phyloP scores from a whole-genome alignment of 1,140 invertebrate species.

The Platyura marginata region DNA sequence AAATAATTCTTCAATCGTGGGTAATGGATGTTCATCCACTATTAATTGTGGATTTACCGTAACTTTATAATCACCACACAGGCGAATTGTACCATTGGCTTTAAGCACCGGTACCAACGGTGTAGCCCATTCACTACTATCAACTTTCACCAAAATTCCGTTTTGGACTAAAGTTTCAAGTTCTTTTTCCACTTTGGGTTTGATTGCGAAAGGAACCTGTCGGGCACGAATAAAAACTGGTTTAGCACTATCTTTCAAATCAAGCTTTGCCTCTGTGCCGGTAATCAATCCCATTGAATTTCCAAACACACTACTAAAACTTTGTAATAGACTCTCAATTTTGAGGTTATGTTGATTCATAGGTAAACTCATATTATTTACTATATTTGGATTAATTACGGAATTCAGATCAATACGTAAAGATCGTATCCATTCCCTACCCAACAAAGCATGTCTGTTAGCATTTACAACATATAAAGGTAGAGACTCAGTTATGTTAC shows the following conservation, averaged over 20 bases:
- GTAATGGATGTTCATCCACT: conserved; percentile 10
- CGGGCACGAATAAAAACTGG: conserved; percentile 3
- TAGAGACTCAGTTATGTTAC: too few relatives aligned
- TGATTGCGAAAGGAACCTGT: conserved; percentile 1
- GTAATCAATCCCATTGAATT: conserved; percentile 1
- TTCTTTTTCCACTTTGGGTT: conserved; percentile 13
- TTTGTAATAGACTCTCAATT: too few relatives aligned
- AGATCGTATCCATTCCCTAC: too few relatives aligned
- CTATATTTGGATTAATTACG: too few relatives aligned
- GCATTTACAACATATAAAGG: too few relatives aligned
- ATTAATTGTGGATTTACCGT: conserved; percentile 4
- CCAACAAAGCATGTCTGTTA: too few relatives aligned
- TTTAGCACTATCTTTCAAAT: conserved; percentile 1
- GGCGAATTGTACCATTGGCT: conserved; percentile 17
- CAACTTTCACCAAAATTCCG: conserved; percentile 9
- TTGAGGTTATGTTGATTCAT: too few relatives aligned
- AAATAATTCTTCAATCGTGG: conserved; percentile 12
- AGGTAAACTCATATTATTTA: too few relatives aligned
- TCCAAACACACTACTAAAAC: too few relatives aligned
- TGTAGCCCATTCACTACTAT: conserved; percentile 21
- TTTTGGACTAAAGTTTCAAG: conserved; percentile 18
- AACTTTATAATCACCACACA: conserved; percentile 24
- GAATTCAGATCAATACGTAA: too few relatives aligned
- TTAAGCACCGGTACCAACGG: conserved; percentile 29
- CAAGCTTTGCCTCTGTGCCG: not conserved